Evolutionary conservation across 23 tunicate genomes (phyloP).

Genomic region (Aplidium turbinatum): DNA sequence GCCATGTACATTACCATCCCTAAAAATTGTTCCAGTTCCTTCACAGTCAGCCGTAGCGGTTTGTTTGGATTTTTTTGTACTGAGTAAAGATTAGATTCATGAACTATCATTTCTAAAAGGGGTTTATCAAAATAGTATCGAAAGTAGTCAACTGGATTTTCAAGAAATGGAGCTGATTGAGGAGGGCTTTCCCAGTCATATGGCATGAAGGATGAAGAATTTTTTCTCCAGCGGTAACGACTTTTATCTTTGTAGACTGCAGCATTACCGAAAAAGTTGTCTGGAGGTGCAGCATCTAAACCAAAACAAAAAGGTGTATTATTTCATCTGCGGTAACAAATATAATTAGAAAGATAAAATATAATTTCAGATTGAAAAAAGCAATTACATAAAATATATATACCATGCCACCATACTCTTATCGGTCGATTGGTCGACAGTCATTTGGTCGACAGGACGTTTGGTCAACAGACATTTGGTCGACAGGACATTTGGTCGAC

Average conservation of each 20-base stretch:
- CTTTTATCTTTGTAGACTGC: conserved; percentile 6
- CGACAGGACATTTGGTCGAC: too few relatives aligned
- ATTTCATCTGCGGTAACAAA: too few relatives aligned
- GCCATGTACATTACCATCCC: conserved; percentile 2
- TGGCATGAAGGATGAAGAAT: neutral
- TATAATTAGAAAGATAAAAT: too few relatives aligned
- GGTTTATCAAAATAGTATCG: conserved; percentile 15
- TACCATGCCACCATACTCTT: too few relatives aligned
- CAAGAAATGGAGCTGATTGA: neutral
- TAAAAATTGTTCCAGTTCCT: conserved; percentile 16
- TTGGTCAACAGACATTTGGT: too few relatives aligned
- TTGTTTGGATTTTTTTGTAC: conserved; percentile 6
- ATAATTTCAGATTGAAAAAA: too few relatives aligned
- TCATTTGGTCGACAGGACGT: too few relatives aligned
- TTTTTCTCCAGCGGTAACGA: neutral
- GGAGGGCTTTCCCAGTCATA: conserved; percentile 8
- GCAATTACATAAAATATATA: too few relatives aligned
- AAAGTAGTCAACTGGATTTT: neutral
- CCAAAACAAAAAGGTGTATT: too few relatives aligned
- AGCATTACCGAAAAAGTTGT: neutral
- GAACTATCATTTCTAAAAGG: neutral
- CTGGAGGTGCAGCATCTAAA: too few relatives aligned
- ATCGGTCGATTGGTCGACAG: too few relatives aligned
- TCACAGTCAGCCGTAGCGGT: conserved; percentile 1
- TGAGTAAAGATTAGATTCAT: conserved; percentile 2